These are phyloP conservation scores for Glyphotaelius pellucidus DNA, from an alignment of 2,888 invertebrate species.

Conservation along the genomic window DNA sequence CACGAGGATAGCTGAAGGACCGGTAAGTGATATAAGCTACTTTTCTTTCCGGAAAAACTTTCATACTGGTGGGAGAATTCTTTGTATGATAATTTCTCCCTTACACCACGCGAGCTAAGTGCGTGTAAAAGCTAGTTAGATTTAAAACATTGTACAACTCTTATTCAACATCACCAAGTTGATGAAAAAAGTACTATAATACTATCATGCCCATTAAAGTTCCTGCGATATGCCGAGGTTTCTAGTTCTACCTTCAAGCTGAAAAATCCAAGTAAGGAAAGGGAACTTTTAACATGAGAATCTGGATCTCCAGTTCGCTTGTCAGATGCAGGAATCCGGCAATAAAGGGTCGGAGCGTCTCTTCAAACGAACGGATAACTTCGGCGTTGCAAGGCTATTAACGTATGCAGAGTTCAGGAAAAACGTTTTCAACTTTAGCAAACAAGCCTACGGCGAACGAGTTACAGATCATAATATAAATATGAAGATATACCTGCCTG, in stretches of 20 bases:
- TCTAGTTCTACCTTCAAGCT: neutral
- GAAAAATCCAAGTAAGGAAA: neutral
- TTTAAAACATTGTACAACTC: neutral
- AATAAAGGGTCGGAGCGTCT: constrained; percentile 51
- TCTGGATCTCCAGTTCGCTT: constrained; percentile 41
- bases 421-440: constrained; percentile 59
- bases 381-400: constrained; percentile 56
- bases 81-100: too few species aligned
- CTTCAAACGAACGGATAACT: constrained; percentile 54
- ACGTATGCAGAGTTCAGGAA: constrained; percentile 51
- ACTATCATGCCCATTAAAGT: neutral
- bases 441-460: constrained; percentile 54
- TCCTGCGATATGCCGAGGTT: neutral
- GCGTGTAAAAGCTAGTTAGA: too few species aligned
- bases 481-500: neutral
- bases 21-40: too few species aligned
- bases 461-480: neutral
- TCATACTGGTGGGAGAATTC: too few species aligned
- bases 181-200: neutral
- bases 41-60: too few species aligned
- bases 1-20: too few species aligned
- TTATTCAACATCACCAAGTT: neutral
- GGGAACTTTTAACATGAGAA: constrained; percentile 53
- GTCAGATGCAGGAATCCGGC: constrained; percentile 55
- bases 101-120: too few species aligned